Percentiles rank a stretch among this genome's conserved stretches.
These are phyloP conservation scores for Leucoptera coffeella DNA, from an alignment of 2,888 invertebrate genomes.

Conservation along the genomic window DNA sequence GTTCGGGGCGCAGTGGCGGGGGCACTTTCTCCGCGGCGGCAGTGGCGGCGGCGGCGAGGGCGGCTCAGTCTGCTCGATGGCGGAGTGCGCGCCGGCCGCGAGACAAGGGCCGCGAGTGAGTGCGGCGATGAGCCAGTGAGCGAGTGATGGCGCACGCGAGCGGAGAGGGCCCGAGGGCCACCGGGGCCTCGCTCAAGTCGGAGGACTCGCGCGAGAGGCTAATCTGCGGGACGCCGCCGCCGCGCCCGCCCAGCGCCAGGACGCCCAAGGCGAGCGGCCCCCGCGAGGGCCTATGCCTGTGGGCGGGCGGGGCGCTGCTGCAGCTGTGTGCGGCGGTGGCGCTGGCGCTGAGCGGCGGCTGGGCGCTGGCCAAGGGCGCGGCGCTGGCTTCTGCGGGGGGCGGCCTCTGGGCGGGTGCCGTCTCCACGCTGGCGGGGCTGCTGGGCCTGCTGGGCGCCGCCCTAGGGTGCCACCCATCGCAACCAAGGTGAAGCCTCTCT, in stretches of 20 bases:
- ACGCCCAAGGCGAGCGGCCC: constrained; percentile 15
- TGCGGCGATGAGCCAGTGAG: constrained; percentile 12
- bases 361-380: constrained; percentile 58
- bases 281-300: constrained; percentile 15
- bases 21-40: no score
- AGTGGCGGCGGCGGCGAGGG: no score
- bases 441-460: constrained; percentile 58
- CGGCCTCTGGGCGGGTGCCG: constrained; percentile 62
- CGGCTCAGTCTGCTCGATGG: no score
- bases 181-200: constrained; percentile 42
- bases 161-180: constrained; percentile 22
- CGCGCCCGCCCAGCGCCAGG: constrained; percentile 32
- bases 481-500: no score
- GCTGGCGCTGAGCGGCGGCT: constrained; percentile 57
- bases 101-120: no score
- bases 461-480: constrained; percentile 47
- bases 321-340: constrained; percentile 59
- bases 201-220: constrained; percentile 53
- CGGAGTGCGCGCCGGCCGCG: constrained; percentile 14
- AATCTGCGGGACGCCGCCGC: constrained; percentile 46
- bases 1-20: no score
- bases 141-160: constrained; percentile 14
- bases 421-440: constrained; percentile 56
- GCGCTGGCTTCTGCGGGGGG: constrained; percentile 54
- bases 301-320: constrained; percentile 50